Evolutionary conservation across 1,140 invertebrate species (phyloP).

Genomic region (Sycobia sp.): DNA sequence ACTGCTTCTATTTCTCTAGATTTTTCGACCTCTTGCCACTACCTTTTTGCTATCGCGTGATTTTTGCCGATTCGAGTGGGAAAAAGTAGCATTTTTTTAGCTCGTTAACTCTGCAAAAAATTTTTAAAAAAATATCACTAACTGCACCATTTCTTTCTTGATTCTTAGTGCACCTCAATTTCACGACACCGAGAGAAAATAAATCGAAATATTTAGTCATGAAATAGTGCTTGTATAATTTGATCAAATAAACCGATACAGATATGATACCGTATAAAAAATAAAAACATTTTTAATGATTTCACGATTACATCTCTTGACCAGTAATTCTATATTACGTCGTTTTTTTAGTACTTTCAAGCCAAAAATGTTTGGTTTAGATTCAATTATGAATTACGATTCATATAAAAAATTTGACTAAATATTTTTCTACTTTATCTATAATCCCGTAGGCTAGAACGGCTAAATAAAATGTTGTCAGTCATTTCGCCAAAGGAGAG

Average conservation of each 20-base stretch:
- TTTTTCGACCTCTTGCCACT: neutral
- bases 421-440: too few species aligned
- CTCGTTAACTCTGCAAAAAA: slow-evolving; percentile 5
- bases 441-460: too few species aligned
- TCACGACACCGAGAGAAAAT: neutral
- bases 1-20: slow-evolving; percentile 4
- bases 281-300: neutral
- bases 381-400: too few species aligned
- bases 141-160: slow-evolving; percentile 25
- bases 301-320: neutral
- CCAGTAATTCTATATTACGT: too few species aligned
- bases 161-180: slow-evolving; percentile 30
- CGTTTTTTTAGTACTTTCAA: too few species aligned
- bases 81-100: slow-evolving; percentile 8
- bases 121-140: slow-evolving; percentile 21
- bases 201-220: neutral
- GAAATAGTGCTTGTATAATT: too few species aligned
- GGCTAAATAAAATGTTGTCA: slow-evolving; percentile 19
- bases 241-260: neutral
- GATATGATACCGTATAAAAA: neutral
- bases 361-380: too few species aligned
- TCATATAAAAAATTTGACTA: too few species aligned
- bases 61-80: slow-evolving; percentile 1
- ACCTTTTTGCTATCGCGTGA: slow-evolving; percentile 6
- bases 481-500: slow-evolving; percentile 33